Evolutionary conservation across 2,113 vertebrate genomes (phyloP), one percentile per base, ranked within the genome.

Genomic region (Columbina picui): DNA sequence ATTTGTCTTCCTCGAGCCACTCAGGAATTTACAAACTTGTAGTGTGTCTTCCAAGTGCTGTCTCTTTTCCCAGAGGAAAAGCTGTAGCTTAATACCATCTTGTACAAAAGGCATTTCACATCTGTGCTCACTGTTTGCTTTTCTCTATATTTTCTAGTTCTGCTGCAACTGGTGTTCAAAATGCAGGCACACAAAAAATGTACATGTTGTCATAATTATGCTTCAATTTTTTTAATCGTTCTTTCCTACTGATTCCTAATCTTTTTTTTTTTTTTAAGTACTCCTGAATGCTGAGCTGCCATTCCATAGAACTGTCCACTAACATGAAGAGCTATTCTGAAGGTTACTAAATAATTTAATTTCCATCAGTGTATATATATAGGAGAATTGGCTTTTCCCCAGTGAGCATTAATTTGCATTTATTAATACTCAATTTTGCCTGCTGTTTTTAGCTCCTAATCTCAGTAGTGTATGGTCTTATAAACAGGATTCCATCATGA

Each of bases 391-490:
- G 61, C 61, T 91, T 89, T 89, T 87, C 84, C 81, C 77, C 56
- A 84, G 61, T 63, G 81, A 87, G 65, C 56, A 84, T 95, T 95
- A 77, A 94, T 97, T 93, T 94, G 84, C 93, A 94, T 96, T 96
- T 84, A 89, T 96, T 96, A 96, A 95, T 91, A 82, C 73, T 87
- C 55, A 87, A 22, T 87, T 91, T 89, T 91, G 60, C 43, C 77
- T 94, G 73, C 95, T 91, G 65, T 78, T 96, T 94, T 89, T 91
- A 95, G 90, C 47, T 87, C 65, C 74, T 81, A 41, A 81, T 93
- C 49, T 78, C 81, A 68, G 81, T 59, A 67, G 38, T 43, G 26
- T 68, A 34, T 7, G 5, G 41, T 84, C 86, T 73, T 87, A 75
- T 85, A 90, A 89, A 90, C 43, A 70, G 43, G 65, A 75, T 79